These are phyloP conservation scores for Crypturellus undulatus DNA, from an alignment of 2,113 vertebrate genomes.

Conservation along the genomic window DNA sequence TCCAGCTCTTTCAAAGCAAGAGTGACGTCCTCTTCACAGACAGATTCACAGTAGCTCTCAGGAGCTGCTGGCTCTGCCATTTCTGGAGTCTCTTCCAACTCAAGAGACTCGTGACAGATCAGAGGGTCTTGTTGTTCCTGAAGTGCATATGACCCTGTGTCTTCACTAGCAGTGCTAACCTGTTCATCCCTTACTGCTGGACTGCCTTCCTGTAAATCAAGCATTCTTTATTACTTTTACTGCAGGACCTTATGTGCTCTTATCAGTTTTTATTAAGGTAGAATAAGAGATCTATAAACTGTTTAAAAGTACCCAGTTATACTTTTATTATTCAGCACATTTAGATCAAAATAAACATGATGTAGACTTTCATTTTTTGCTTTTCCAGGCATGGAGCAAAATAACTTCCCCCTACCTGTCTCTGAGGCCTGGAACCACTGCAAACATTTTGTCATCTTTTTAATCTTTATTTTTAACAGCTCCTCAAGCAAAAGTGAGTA, in stretches of 20 bases:
- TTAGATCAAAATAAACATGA: background rate
- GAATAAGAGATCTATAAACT: background rate
- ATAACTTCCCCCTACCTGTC: background rate
- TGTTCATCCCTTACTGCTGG: constrained; percentile 89
- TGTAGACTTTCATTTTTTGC: background rate
- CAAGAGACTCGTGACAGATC: constrained; percentile 83
- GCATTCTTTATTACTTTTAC: background rate
- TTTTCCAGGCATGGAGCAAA: background rate
- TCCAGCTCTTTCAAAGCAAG: constrained; percentile 95
- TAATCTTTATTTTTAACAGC: background rate
- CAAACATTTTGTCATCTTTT: background rate
- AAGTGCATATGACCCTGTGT: constrained; percentile 86
- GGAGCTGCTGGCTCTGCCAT: constrained; percentile 80
- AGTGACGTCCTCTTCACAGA: constrained; percentile 96
- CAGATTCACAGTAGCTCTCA: constrained; percentile 86
- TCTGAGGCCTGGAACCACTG: background rate
- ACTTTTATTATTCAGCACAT: background rate
- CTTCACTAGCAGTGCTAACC: constrained; percentile 90
- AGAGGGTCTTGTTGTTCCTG: constrained; percentile 82
- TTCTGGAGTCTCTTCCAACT: constrained; percentile 85
- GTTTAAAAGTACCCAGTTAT: background rate
- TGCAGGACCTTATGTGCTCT: background rate
- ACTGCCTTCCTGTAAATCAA: constrained; percentile 81
- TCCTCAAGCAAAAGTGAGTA: background rate
- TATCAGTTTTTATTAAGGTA: background rate